These are phyloP conservation scores for Cliona cf. orientalis DNA, from an alignment of 37 sponge, comb jelly and placozoan genomes.

Conservation along the genomic window DNA sequence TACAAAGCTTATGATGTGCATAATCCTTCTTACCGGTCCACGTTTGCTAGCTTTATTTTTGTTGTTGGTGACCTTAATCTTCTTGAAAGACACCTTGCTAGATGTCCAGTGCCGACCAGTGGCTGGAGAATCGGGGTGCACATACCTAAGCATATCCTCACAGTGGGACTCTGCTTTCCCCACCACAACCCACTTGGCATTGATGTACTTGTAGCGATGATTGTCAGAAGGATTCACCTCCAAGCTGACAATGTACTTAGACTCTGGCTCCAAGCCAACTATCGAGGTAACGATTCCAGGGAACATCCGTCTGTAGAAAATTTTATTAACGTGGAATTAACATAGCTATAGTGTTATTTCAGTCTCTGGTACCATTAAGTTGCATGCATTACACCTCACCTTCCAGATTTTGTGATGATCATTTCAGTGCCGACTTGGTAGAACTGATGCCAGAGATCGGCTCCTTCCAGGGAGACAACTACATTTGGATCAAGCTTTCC, in stretches of 20 bases:
- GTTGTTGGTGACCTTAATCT: conserved; percentile 84
- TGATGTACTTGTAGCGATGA: conserved; percentile 88
- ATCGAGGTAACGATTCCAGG: conserved; percentile 64
- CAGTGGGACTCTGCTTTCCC: conserved; percentile 77
- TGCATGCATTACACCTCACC: too few relatives aligned
- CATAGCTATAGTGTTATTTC: background rate
- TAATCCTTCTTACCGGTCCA: conserved; percentile 57
- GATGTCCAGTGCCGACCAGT: conserved; percentile 78
- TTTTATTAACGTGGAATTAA: background rate
- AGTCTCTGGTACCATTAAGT: background rate
- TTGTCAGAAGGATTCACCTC: conserved; percentile 74
- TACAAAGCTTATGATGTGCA: background rate
- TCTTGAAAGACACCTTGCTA: conserved; percentile 75
- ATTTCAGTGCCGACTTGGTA: conserved; percentile 81
- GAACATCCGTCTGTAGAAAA: conserved; percentile 86
- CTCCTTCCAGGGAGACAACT: conserved; percentile 53
- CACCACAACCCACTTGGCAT: conserved; percentile 79
- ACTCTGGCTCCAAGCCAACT: conserved; percentile 68
- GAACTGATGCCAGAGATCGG: conserved; percentile 84
- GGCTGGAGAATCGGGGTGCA: conserved; percentile 79
- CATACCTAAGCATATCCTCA: conserved; percentile 37
- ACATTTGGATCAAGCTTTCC: conserved; percentile 8
- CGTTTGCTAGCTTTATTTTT: conserved; percentile 51
- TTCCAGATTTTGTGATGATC: conserved; percentile 93
- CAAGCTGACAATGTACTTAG: conserved; percentile 69